Base-by-base conservation (phyloP, 2,113 vertebrate genomes). In the Ascaphus truei region DNA sequence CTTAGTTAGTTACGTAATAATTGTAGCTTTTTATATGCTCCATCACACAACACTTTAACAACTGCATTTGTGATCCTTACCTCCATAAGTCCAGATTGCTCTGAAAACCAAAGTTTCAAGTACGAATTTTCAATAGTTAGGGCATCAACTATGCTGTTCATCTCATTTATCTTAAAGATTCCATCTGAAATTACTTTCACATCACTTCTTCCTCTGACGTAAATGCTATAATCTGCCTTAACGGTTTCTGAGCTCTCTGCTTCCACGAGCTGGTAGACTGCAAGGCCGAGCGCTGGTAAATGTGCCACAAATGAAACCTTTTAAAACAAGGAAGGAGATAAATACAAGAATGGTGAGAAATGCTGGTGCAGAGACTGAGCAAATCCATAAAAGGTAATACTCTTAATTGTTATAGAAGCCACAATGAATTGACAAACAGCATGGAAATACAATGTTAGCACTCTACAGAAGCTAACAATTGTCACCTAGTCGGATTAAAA, bases 301-400 rank as follows among this genome's bases (percentile, higher is more conserved):
- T 90, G 85, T 1, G 82, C 92, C 66, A 93, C 13, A 3, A 97
- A 98, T 73, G 93, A 91, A 1, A 96, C 56, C 96, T 98, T 81
- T 72, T 33, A 56, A 65, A 62, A 67, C 52, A 76, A 63, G 8
- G 50, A 65, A 7, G 13, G 57, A 3, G n/a, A n/a, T n/a, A n/a
- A n/a, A n/a, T n/a, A n/a, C n/a, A n/a, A n/a, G n/a, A n/a, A n/a
- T n/a, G n/a, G n/a, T n/a, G n/a, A n/a, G n/a, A n/a, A n/a, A n/a
- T n/a, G n/a, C n/a, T n/a, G n/a, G n/a, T n/a, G n/a, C n/a, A n/a
- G n/a, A n/a, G n/a, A n/a, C n/a, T n/a, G n/a, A n/a, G n/a, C 10
- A 37, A 3, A 37, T 7, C 2, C 15, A 15, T 37, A 37, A 37
- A 12, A 15, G 9, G 34, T 37, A 37, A 3, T 37, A 15, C 15